Evolutionary conservation across 2,888 invertebrate species (phyloP), one percentile per base, ranked within the genome.

Genomic region (Linnaemya tessellans): DNA sequence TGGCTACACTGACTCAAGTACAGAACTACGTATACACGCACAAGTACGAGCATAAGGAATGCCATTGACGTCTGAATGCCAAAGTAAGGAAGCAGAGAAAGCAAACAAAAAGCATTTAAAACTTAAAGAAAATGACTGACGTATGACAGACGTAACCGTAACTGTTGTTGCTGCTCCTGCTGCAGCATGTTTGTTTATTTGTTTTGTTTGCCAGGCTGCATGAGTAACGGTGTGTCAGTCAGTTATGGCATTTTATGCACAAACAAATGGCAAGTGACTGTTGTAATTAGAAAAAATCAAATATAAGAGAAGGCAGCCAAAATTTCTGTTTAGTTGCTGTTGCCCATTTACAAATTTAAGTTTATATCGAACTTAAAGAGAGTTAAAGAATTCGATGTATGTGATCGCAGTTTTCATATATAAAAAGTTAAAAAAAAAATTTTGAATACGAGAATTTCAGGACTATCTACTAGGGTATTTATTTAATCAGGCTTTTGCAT

Each of bases 101-200:
- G 20, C n/a, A 56, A 60, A 58, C 25, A 74, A 58, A 80, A 56
- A 73, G 35, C 20, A 85, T 79, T 74, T 82, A 51, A 82, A 75
- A 65, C 25, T 49, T 79, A 56, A 74, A 79, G 58, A 79, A 54
- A 62, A 74, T 70, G 81, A 82, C 64, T 78, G 84, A 79, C 81
- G 60, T 43, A 70, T 79, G 81, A 81, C 74, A 79, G 68, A 81
- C 70, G 46, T 58, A 68, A 49, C 64, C 78, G 74, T 58, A 68
- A 49, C 58, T 74, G 74, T 49, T 64, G 68, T 20, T 70, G 65
- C 58, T 41, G 38, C 18, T 70, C 60, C 58, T 41, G 38, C 18
- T 25, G 56, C 54, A 35, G 56, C 73, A 49, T 74, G 56, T 49
- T 43, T 38, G 64, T 75, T 68, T 51, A 41, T 58, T 78, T 73